These are phyloP conservation scores for Enteromius afrohamiltoni DNA, from an alignment of 2,797 vertebrate species.

Conservation along the genomic window DNA sequence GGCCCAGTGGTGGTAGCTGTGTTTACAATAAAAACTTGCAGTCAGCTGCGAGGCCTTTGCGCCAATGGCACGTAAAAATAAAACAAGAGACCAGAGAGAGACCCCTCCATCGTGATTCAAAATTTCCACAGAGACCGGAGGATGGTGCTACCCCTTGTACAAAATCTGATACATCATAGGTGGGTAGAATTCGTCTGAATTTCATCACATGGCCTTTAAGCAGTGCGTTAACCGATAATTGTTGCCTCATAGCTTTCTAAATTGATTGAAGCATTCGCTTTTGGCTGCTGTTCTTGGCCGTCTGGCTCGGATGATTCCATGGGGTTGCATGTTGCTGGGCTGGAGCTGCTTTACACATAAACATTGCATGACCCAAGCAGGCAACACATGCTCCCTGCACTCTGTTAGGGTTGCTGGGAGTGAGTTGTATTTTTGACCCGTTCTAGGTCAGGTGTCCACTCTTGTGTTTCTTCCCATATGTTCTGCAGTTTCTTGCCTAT, in stretches of 20 bases:
- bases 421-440: slow-evolving; percentile 57
- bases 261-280: slow-evolving; percentile 71
- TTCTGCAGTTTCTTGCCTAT: slow-evolving; percentile 67
- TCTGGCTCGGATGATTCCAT: slow-evolving; percentile 44
- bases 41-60: slow-evolving; percentile 66
- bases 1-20: slow-evolving; percentile 59
- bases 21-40: slow-evolving; percentile 65
- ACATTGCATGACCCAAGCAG: slow-evolving; percentile 78
- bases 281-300: slow-evolving; percentile 70
- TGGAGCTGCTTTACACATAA: slow-evolving; percentile 49
- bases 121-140: slow-evolving; percentile 71
- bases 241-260: slow-evolving; percentile 66
- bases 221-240: slow-evolving; percentile 67
- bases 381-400: slow-evolving; percentile 60
- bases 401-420: slow-evolving; percentile 71
- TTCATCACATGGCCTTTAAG: slow-evolving; percentile 68
- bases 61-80: slow-evolving; percentile 47
- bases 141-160: slow-evolving; percentile 40
- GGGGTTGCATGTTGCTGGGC: slow-evolving; percentile 25
- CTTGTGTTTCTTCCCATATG: slow-evolving; percentile 77
- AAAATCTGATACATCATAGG: slow-evolving; percentile 31
- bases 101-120: slow-evolving; percentile 68
- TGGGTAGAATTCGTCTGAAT: slow-evolving; percentile 42
- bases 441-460: slow-evolving; percentile 74
- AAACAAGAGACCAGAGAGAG: slow-evolving; percentile 48